phyloP scores from a whole-genome alignment of 2,113 vertebrate genomes.

The Grammomys surdaster region DNA sequence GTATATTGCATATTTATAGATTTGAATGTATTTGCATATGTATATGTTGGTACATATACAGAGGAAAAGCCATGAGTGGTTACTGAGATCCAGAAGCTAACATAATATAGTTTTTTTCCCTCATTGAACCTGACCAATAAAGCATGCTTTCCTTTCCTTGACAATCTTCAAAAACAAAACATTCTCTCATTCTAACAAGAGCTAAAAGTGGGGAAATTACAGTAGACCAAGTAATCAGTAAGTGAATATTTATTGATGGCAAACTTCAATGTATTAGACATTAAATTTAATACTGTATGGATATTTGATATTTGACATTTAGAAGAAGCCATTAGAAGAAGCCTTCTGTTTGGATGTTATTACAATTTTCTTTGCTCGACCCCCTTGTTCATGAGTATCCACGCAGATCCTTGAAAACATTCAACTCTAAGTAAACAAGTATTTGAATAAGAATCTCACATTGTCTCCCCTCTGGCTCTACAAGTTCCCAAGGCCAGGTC shows the following conservation, averaged over 20 bases:
- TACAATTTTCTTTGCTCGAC: conserved; percentile 34
- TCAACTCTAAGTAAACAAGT: conserved; percentile 44
- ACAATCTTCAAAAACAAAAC: conserved; percentile 10
- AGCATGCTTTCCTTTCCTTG: conserved; percentile 49
- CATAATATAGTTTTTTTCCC: neutral
- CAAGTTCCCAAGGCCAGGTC: neutral
- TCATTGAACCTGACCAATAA: conserved; percentile 52
- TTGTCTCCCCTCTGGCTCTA: neutral
- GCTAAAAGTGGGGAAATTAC: conserved; percentile 29
- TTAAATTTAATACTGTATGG: conserved; percentile 45
- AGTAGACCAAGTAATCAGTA: conserved; percentile 13
- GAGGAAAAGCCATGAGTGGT: conserved; percentile 42
- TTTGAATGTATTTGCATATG: conserved; percentile 38
- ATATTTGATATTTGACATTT: conserved; percentile 30
- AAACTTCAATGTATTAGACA: conserved; percentile 58
- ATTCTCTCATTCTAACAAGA: conserved; percentile 33
- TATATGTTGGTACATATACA: conserved; percentile 20
- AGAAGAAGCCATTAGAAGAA: neutral
- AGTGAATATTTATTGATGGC: conserved; percentile 37
- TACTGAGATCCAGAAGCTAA: conserved; percentile 32
- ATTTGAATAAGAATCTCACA: conserved; percentile 24
- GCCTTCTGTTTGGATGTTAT: neutral
- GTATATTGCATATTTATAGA: conserved; percentile 52
- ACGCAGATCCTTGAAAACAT: conserved; percentile 59
- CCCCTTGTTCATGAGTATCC: conserved; percentile 8